phyloP scores from a whole-genome alignment of 1,140 invertebrate genomes.

The Nephotettix cincticeps region DNA sequence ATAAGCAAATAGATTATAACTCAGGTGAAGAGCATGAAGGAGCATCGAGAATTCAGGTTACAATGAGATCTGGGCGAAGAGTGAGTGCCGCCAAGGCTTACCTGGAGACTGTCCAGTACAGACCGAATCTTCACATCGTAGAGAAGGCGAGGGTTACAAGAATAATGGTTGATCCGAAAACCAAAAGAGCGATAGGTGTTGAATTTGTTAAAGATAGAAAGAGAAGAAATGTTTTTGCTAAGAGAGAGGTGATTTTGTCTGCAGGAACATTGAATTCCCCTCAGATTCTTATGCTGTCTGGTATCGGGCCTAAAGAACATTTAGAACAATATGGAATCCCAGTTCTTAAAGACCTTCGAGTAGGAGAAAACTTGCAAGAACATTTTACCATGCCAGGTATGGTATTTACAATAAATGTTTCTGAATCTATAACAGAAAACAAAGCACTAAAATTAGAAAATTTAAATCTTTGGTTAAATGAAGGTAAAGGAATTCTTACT shows the following conservation, averaged over 20 bases:
- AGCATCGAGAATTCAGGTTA: conserved; percentile 63
- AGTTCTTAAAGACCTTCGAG: conserved; percentile 61
- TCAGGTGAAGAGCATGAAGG: conserved; percentile 55
- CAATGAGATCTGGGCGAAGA: conserved; percentile 59
- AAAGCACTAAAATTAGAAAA: conserved; percentile 22
- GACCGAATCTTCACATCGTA: conserved; percentile 69
- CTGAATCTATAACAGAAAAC: conserved; percentile 42
- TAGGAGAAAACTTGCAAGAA: conserved; percentile 80
- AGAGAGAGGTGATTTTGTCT: conserved; percentile 67
- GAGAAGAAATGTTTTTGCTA: conserved; percentile 49
- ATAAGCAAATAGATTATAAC: conserved; percentile 55
- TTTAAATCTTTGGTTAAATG: conserved; percentile 35
- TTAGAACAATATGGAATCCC: conserved; percentile 66
- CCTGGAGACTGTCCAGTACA: conserved; percentile 52
- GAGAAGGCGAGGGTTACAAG: conserved; percentile 64
- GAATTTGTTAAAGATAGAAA: conserved; percentile 58
- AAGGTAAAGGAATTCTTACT: conserved; percentile 50
- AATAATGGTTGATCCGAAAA: conserved; percentile 62
- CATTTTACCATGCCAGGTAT: conserved; percentile 63
- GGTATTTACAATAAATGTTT: conserved; percentile 65
- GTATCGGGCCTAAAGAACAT: conserved; percentile 67
- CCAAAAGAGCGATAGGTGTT: conserved; percentile 62
- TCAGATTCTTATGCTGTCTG: conserved; percentile 71
- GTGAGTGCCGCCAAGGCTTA: conserved; percentile 64
- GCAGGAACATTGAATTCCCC: conserved; percentile 68